A percentile compares a stretch with the other conserved stretches of the same genome.
These are phyloP conservation scores for Xenopus borealis DNA, from an alignment of 2,113 vertebrate genomes.

Conservation along the genomic window DNA sequence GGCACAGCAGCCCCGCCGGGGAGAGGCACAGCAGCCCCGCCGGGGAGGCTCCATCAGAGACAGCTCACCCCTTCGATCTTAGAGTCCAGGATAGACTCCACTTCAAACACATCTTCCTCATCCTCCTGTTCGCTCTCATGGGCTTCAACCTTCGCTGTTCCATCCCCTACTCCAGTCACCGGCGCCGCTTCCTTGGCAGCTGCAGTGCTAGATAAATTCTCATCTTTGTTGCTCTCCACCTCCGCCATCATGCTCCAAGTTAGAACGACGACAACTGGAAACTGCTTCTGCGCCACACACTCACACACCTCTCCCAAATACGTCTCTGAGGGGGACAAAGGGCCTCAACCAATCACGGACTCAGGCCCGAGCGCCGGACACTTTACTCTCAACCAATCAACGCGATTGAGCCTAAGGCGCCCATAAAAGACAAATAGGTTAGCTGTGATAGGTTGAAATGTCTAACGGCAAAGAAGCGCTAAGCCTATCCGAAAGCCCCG, in stretches of 20 bases:
- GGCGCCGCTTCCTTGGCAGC: background rate
- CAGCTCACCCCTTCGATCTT: slow-evolving; percentile 77
- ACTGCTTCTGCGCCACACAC: slow-evolving; percentile 39
- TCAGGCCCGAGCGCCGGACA: background rate
- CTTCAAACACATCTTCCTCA: slow-evolving; percentile 87
- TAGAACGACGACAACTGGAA: slow-evolving; percentile 36
- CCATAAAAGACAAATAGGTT: background rate
- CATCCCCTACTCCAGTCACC: slow-evolving; percentile 18
- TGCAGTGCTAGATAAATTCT: background rate
- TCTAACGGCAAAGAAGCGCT: background rate
- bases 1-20: no score
- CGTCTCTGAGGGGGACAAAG: background rate
- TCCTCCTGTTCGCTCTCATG: slow-evolving; percentile 72
- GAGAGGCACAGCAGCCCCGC: no score
- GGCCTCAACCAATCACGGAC: background rate
- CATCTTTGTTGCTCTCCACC: background rate
- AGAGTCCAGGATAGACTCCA: slow-evolving; percentile 92
- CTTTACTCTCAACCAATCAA: background rate
- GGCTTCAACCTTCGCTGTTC: background rate
- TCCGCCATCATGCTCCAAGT: slow-evolving; percentile 56
- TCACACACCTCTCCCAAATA: background rate
- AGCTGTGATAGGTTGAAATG: background rate
- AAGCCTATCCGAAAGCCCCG: background rate
- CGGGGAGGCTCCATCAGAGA: no score
- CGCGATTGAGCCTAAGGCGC: background rate